Conservation (phyloP, 2,113 vertebrate genomes). For the Theropithecus gelada region DNA sequence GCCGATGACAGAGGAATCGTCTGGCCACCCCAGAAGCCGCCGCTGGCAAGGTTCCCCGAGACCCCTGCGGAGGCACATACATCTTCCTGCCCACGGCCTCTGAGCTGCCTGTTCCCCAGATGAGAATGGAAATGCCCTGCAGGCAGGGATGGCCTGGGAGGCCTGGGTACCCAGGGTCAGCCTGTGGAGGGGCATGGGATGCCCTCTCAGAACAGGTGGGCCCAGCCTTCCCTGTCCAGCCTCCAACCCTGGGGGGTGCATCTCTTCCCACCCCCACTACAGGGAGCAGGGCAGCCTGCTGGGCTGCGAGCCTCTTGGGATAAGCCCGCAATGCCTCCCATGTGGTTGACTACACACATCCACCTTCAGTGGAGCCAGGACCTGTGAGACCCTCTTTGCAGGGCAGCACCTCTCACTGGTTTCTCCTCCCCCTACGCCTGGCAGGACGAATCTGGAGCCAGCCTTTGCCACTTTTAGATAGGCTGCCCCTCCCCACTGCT, state of each 20-base stretch:
- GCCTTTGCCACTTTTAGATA: neutral
- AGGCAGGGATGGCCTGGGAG: neutral
- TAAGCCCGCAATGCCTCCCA: neutral
- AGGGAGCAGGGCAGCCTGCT: neutral
- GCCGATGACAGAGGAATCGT: too few relatives aligned
- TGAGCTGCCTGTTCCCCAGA: neutral
- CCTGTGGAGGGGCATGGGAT: neutral
- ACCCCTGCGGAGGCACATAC: neutral
- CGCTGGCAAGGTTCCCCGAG: too few relatives aligned
- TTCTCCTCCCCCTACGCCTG: rapidly evolving
- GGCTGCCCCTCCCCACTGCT: neutral
- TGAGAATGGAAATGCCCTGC: neutral
- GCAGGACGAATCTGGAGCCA: neutral
- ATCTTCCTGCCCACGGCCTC: neutral
- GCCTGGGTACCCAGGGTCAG: neutral
- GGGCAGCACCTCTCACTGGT: neutral
- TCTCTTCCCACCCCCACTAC: neutral
- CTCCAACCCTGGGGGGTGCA: neutral
- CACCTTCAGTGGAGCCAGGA: neutral
- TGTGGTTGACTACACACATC: too few relatives aligned
- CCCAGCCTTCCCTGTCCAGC: neutral
- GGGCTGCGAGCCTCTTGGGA: neutral
- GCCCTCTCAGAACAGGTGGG: neutral
- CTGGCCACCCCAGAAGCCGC: too few relatives aligned
- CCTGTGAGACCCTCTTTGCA: neutral